Conservation (phyloP, 1,140 invertebrate genomes). For the Copidosoma floridanum region DNA sequence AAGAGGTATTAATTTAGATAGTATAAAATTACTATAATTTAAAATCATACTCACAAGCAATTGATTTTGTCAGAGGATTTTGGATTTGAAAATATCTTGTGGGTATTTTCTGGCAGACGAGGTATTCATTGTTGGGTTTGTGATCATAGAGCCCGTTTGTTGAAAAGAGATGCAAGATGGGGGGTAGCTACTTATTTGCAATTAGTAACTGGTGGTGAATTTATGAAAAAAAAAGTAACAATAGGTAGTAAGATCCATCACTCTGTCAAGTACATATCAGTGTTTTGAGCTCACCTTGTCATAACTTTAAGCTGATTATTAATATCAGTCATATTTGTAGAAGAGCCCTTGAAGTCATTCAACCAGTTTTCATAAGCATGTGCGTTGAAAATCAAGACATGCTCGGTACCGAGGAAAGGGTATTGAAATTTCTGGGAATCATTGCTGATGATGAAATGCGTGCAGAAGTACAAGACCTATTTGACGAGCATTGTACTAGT, state of each 20-base stretch:
- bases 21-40: neutral
- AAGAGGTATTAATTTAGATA: slow-evolving; percentile 58
- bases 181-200: slow-evolving; percentile 89
- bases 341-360: slow-evolving; percentile 67
- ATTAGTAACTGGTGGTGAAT: slow-evolving; percentile 72
- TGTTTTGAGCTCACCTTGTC: neutral
- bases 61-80: slow-evolving; percentile 78
- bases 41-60: no score
- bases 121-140: slow-evolving; percentile 98
- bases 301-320: neutral
- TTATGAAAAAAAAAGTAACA: slow-evolving; percentile 74
- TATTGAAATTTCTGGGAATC: slow-evolving; percentile 66
- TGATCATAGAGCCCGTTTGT: slow-evolving; percentile 76
- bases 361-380: slow-evolving; percentile 67
- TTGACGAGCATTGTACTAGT: slow-evolving; percentile 43
- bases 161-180: slow-evolving; percentile 45
- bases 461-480: slow-evolving; percentile 34
- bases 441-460: slow-evolving; percentile 65
- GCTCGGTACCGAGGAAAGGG: slow-evolving; percentile 63
- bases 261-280: slow-evolving; percentile 64
- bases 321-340: slow-evolving; percentile 51
- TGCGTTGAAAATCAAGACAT: slow-evolving; percentile 74
- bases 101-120: slow-evolving; percentile 95
- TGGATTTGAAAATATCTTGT: slow-evolving; percentile 89
- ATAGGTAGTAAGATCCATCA: slow-evolving; percentile 72